Conservation (phyloP, 2,888 invertebrate genomes). For the Cryptocephalus moraei region DNA sequence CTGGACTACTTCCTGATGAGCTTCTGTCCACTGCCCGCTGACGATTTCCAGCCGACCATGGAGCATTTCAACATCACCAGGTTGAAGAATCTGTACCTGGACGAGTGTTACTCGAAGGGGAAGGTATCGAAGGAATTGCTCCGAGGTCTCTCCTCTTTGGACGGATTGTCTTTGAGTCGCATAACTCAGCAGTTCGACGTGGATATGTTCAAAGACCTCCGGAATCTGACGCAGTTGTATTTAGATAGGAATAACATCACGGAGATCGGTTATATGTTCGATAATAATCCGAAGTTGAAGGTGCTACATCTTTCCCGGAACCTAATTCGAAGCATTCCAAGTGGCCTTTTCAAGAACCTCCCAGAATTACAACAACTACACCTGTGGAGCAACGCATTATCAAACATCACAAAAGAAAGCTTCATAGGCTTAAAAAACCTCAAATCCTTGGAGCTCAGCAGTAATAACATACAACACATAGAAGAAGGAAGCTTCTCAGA, state of each 20-base stretch:
- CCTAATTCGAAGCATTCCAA: slow-evolving; percentile 49
- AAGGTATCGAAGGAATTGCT: slow-evolving; percentile 6
- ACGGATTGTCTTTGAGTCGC: not conserved
- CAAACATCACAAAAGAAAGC: slow-evolving; percentile 40
- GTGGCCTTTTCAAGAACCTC: slow-evolving; percentile 51
- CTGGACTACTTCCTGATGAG: slow-evolving; percentile 43
- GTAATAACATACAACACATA: slow-evolving; percentile 53
- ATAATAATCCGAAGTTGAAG: slow-evolving; percentile 49
- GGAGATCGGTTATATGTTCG: slow-evolving; percentile 48
- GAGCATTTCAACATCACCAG: slow-evolving; percentile 34
- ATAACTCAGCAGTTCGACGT: slow-evolving; percentile 5
- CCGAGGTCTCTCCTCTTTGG: slow-evolving; percentile 1
- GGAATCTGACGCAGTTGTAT: slow-evolving; percentile 16
- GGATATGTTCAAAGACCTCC: slow-evolving; percentile 17
- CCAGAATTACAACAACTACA: slow-evolving; percentile 52
- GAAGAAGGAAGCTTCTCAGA: slow-evolving; percentile 47
- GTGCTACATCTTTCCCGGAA: slow-evolving; percentile 61
- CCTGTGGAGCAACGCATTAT: slow-evolving; percentile 48
- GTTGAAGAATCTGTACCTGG: slow-evolving; percentile 2
- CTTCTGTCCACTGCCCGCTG: slow-evolving; percentile 44
- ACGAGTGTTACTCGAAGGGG: not conserved
- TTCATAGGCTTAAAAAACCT: slow-evolving; percentile 55
- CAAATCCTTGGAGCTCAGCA: slow-evolving; percentile 56
- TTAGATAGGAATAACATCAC: slow-evolving; percentile 15
- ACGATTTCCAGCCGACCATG: slow-evolving; percentile 41